A percentile compares a stretch with the other conserved stretches of the same genome.
Evolutionary conservation across 2,113 vertebrate genomes (phyloP).

Genomic region (Silurus asotus): DNA sequence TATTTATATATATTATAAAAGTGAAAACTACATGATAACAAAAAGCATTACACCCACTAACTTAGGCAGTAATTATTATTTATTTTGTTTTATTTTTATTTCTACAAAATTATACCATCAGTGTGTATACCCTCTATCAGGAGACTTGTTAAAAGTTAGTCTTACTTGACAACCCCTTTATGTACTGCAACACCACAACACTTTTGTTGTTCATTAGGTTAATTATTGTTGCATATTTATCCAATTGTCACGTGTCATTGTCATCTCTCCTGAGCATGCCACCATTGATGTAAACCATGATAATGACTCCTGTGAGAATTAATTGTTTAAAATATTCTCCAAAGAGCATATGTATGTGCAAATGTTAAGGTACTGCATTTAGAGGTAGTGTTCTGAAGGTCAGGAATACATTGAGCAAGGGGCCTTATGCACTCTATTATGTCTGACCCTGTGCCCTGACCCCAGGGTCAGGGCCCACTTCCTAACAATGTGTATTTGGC

Average conservation of each 20-base stretch:
- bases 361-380: too few relatives aligned
- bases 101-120: constrained; percentile 2
- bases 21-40: too few relatives aligned
- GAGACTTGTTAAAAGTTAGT: constrained; percentile 48
- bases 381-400: too few relatives aligned
- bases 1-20: too few relatives aligned
- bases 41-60: too few relatives aligned
- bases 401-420: too few relatives aligned
- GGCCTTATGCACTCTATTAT: too few relatives aligned
- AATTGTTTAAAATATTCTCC: neutral
- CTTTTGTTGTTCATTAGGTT: constrained; percentile 63
- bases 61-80: too few relatives aligned
- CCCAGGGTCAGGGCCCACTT: too few relatives aligned
- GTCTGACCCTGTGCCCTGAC: too few relatives aligned
- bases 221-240: constrained; percentile 65
- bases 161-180: constrained; percentile 23
- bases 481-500: too few relatives aligned
- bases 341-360: neutral
- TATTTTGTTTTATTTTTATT: neutral
- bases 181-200: constrained; percentile 53
- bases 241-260: neutral
- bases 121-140: neutral
- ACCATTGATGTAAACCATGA: constrained; percentile 14
- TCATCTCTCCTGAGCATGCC: constrained; percentile 48
- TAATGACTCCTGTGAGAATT: constrained; percentile 63